Percentiles rank a stretch among this genome's conserved stretches.
phyloP scores from a whole-genome alignment of 2,113 vertebrate genomes.

The Stigmatopora nigra region DNA sequence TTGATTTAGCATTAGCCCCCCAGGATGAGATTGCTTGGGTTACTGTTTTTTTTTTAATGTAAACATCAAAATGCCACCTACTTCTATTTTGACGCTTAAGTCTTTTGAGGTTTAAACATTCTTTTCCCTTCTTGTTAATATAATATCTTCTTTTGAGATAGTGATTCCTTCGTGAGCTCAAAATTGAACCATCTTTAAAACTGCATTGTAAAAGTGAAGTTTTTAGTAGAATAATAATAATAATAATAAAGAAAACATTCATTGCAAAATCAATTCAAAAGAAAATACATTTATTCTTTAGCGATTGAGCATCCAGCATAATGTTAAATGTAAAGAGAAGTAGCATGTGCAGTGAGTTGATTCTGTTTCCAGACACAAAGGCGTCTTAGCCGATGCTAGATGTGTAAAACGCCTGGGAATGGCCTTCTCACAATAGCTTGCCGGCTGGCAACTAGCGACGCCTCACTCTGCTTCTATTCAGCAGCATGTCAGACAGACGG shows the following conservation, averaged over 20 bases:
- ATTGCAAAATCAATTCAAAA: not conserved
- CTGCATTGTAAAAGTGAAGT: not conserved
- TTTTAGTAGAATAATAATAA: not conserved
- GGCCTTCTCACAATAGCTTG: slow-evolving; percentile 54
- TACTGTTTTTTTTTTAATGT: too few relatives aligned
- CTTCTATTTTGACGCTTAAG: too few relatives aligned
- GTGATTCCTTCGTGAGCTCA: not conserved
- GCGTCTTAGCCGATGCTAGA: slow-evolving; percentile 43
- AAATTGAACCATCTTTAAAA: not conserved
- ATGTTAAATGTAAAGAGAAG: not conserved
- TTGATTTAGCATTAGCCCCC: too few relatives aligned
- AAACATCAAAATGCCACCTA: too few relatives aligned
- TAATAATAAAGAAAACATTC: not conserved
- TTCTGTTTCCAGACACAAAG: slow-evolving; percentile 62
- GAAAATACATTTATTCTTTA: not conserved
- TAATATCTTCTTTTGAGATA: not conserved
- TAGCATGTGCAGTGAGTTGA: slow-evolving; percentile 14
- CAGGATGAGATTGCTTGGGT: too few relatives aligned
- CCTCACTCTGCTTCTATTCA: slow-evolving; percentile 57
- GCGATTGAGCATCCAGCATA: not conserved
- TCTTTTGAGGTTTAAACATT: too few relatives aligned
- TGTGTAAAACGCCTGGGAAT: slow-evolving; percentile 60
- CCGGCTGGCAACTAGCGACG: slow-evolving; percentile 62
- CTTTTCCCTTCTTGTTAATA: not conserved
- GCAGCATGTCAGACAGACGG: slow-evolving; percentile 59